A percentile compares a stretch with the other conserved stretches of the same genome.
These are phyloP conservation scores for Aphaenogaster floridana DNA, from an alignment of 1,140 invertebrate species.

Conservation along the genomic window DNA sequence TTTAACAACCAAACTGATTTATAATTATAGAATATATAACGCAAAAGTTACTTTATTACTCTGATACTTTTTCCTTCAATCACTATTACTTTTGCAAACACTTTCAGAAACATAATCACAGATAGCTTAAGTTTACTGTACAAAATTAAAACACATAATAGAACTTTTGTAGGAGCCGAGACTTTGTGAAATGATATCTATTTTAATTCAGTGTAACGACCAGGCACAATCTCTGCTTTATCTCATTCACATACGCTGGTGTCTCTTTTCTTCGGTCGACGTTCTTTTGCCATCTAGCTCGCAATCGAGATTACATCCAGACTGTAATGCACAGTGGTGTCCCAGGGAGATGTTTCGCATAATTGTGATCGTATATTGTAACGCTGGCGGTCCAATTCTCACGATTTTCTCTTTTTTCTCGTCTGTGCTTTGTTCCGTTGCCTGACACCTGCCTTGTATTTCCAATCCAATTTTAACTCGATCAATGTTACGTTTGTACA, in stretches of 20 bases:
- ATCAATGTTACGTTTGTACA: conserved; percentile 44
- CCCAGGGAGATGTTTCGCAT: conserved; percentile 46
- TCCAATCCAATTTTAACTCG: conserved; percentile 37
- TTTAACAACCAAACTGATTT: not conserved
- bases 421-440: not conserved
- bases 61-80: not conserved
- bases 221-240: conserved; percentile 20
- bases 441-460: conserved; percentile 34
- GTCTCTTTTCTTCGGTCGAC: conserved; percentile 19
- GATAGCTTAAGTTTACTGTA: not conserved
- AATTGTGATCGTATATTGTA: conserved; percentile 41
- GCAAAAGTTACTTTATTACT: not conserved
- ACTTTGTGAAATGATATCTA: conserved; percentile 24
- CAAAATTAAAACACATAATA: conserved; percentile 9
- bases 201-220: conserved; percentile 39
- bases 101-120: not conserved
- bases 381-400: conserved; percentile 40
- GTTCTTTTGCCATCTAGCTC: conserved; percentile 14
- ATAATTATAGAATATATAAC: not conserved
- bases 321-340: conserved; percentile 23
- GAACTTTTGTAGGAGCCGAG: not conserved
- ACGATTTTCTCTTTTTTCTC: conserved; percentile 17
- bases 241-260: conserved; percentile 8
- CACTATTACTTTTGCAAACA: not conserved
- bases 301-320: conserved; percentile 51